A percentile compares a stretch with the other conserved stretches of the same genome.
phyloP scores from a whole-genome alignment of 2,113 vertebrate species.

The Heteronetta atricapilla region DNA sequence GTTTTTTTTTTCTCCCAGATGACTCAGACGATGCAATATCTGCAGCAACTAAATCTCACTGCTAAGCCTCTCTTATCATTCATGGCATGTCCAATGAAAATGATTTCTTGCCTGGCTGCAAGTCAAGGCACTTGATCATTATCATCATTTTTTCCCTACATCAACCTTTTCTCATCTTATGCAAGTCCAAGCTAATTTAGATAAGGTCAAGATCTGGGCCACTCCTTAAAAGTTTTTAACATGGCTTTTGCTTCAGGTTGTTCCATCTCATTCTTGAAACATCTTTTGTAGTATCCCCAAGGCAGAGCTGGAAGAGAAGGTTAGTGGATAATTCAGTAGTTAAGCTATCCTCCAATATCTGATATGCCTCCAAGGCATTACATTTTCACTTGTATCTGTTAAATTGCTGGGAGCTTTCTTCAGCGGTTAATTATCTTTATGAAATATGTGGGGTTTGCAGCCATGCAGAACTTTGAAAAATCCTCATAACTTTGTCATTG shows the following conservation, averaged over 20 bases:
- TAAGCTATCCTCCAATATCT: slow-evolving; percentile 68
- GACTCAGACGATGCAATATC: neutral
- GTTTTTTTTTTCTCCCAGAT: neutral
- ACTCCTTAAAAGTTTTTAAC: slow-evolving; percentile 37
- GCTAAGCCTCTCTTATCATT: slow-evolving; percentile 21
- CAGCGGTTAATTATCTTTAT: slow-evolving; percentile 65
- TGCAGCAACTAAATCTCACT: neutral
- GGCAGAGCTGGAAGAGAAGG: slow-evolving; percentile 50
- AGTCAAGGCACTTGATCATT: slow-evolving; percentile 56
- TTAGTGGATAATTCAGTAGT: slow-evolving; percentile 68
- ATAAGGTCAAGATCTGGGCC: slow-evolving; percentile 53
- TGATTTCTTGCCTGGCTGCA: slow-evolving; percentile 56
- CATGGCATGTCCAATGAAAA: slow-evolving; percentile 16
- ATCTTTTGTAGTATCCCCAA: slow-evolving; percentile 54
- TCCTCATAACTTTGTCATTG: neutral
- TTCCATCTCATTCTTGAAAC: slow-evolving; percentile 49
- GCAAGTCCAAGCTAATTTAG: slow-evolving; percentile 53
- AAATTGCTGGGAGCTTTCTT: slow-evolving; percentile 58
- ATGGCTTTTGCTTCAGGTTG: slow-evolving; percentile 8
- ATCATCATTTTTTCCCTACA: slow-evolving; percentile 8
- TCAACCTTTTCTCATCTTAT: slow-evolving; percentile 11
- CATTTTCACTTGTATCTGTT: slow-evolving; percentile 28
- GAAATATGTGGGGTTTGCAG: slow-evolving; percentile 39
- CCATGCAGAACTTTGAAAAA: slow-evolving; percentile 14
- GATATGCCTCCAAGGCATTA: slow-evolving; percentile 61